Evolutionary conservation across 2,113 vertebrate species (phyloP).

Genomic region (Indicator indicator): DNA sequence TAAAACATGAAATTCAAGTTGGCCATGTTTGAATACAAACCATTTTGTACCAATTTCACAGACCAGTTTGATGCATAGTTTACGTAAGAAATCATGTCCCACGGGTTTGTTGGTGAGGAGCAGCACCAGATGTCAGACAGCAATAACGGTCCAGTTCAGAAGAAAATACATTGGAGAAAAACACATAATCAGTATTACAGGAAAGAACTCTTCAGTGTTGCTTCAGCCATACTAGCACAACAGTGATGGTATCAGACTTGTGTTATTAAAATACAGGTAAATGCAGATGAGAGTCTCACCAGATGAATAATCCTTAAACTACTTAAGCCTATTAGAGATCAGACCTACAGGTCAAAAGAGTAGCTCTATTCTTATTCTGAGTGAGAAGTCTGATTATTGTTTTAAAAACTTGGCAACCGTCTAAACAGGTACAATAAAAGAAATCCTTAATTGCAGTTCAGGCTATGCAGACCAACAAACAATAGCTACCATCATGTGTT

Average conservation of each 20-base stretch:
- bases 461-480: neutral
- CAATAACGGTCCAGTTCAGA: conserved; percentile 87
- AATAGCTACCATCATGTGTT: neutral
- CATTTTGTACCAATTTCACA: conserved; percentile 78
- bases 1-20: conserved; percentile 1
- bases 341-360: neutral
- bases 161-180: conserved; percentile 87
- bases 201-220: conserved; percentile 37
- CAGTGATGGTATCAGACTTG: neutral
- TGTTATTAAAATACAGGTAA: neutral
- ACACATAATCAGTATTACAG: conserved; percentile 98
- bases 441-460: neutral
- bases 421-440: neutral
- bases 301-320: neutral
- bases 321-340: neutral
- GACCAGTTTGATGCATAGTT: conserved; percentile 80
- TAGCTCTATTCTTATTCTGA: neutral
- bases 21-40: conserved; percentile 84
- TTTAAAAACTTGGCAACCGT: neutral
- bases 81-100: conserved; percentile 77
- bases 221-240: neutral
- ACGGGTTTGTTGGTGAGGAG: conserved; percentile 79
- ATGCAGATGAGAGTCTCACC: neutral
- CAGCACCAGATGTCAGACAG: conserved; percentile 82
- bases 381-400: neutral